Percentiles rank a stretch among this genome's conserved stretches.
These are phyloP conservation scores for Brachymystax lenok DNA, from an alignment of 2,797 vertebrate species.

Conservation along the genomic window DNA sequence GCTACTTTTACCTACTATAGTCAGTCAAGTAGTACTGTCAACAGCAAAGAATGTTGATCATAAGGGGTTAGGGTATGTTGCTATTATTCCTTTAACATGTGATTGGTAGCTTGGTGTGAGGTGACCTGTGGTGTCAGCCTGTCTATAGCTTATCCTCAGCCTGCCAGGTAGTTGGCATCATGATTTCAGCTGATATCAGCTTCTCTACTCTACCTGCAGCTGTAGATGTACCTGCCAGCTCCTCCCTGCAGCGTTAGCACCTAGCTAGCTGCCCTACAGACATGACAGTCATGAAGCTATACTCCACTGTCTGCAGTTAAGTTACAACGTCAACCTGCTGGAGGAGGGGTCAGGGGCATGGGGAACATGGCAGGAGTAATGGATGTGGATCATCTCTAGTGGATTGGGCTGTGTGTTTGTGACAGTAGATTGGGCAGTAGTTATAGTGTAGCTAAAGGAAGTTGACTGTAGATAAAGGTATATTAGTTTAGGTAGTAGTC, in stretches of 20 bases:
- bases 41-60: background rate
- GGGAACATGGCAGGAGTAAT: conserved; percentile 70
- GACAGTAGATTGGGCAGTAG: conserved; percentile 20
- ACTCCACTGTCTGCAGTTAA: conserved; percentile 13
- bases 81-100: conserved; percentile 9
- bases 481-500: too few relatives aligned
- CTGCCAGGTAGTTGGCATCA: conserved; percentile 66
- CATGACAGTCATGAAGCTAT: conserved; percentile 58
- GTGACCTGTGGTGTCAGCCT: conserved; percentile 67
- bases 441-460: too few relatives aligned
- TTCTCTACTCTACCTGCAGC: conserved; percentile 72
- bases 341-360: background rate
- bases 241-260: conserved; percentile 49
- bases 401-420: conserved; percentile 8
- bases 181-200: conserved; percentile 52
- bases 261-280: conserved; percentile 67
- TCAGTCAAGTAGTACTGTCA: background rate
- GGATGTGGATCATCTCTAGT: conserved; percentile 60
- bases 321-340: conserved; percentile 58
- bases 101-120: conserved; percentile 42
- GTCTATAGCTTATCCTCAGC: conserved; percentile 45
- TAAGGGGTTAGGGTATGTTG: background rate
- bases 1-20: background rate
- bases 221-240: conserved; percentile 67
- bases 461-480: too few relatives aligned